phyloP scores from a whole-genome alignment of 2,888 invertebrate genomes.

The Elegia similella region DNA sequence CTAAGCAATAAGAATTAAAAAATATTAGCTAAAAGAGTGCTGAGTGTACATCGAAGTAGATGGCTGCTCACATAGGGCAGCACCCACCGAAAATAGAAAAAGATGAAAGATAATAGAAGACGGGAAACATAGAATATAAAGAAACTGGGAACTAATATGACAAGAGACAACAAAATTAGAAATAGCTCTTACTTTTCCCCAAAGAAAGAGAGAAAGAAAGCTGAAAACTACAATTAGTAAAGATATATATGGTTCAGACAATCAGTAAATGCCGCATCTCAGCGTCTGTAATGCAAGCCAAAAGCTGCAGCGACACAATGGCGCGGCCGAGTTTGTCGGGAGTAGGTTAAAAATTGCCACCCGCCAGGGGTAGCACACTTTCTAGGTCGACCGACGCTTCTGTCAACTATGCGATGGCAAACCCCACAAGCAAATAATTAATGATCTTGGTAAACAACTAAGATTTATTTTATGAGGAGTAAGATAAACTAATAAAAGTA shows the following conservation, averaged over 20 bases:
- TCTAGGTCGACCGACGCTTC: slow-evolving; percentile 22
- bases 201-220: not conserved
- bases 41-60: no score
- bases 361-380: slow-evolving; percentile 11
- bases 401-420: slow-evolving; percentile 1
- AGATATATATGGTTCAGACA: not conserved
- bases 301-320: slow-evolving; percentile 17
- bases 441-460: not conserved
- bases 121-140: no score
- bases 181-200: no score
- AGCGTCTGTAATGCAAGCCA: not conserved
- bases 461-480: no score
- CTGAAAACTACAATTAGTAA: not conserved
- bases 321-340: not conserved
- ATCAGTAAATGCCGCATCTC: not conserved
- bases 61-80: no score
- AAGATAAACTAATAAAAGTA: no score
- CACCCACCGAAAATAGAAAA: no score
- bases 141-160: no score
- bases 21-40: no score
- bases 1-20: no score
- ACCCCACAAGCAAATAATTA: not conserved
- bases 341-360: slow-evolving; percentile 27
- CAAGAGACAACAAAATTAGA: no score
- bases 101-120: no score